phyloP scores from a whole-genome alignment of 2,113 vertebrate genomes.

The Rhabdornis inornatus region DNA sequence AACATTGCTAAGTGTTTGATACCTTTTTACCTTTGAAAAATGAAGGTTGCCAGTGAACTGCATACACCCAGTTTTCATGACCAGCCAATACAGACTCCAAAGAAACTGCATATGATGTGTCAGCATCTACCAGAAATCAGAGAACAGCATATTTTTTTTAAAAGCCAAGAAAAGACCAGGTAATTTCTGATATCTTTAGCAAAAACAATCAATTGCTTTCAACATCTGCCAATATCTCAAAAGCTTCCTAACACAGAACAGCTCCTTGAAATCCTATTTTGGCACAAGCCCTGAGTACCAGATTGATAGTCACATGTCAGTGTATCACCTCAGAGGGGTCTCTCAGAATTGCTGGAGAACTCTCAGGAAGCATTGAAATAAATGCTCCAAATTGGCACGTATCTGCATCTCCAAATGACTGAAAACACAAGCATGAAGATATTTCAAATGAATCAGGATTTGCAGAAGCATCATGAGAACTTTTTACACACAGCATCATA shows the following conservation, averaged over 20 bases:
- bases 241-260: background rate
- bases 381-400: background rate
- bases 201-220: background rate
- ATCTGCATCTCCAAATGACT: background rate
- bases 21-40: constrained; percentile 79
- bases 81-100: constrained; percentile 93
- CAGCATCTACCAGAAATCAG: constrained; percentile 62
- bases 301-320: background rate
- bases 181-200: background rate
- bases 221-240: background rate
- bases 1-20: background rate
- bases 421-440: background rate
- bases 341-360: background rate
- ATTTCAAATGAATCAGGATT: background rate
- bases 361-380: background rate
- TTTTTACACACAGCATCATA: background rate
- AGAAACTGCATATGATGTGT: constrained; percentile 77
- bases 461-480: background rate
- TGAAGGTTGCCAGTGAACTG: constrained; percentile 91
- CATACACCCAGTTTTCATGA: constrained; percentile 95
- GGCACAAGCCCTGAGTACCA: background rate
- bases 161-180: background rate
- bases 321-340: background rate
- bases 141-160: constrained; percentile 20
- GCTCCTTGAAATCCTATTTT: background rate